A percentile compares a stretch with the other conserved stretches of the same genome.
phyloP scores from a whole-genome alignment of 2,888 invertebrate genomes.

The Drosophila formosana region DNA sequence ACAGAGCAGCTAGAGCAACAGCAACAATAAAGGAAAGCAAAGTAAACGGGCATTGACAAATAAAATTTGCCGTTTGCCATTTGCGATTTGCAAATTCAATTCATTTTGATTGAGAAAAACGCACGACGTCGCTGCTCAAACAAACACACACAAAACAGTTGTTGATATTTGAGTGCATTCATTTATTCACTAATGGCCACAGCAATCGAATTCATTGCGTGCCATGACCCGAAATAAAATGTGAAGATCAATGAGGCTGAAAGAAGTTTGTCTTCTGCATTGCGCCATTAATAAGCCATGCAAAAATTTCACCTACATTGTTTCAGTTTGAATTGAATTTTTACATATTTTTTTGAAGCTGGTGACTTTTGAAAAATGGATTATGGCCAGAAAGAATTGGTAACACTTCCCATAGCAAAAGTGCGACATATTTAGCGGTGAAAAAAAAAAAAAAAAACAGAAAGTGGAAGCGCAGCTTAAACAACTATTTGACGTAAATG shows the following conservation, averaged over 20 bases:
- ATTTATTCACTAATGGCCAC: conserved; percentile 41
- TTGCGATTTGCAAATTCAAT: conserved; percentile 46
- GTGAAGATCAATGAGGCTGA: background rate
- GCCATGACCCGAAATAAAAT: conserved; percentile 17
- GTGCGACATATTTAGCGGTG: no score
- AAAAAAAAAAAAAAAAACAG: conserved; percentile 12
- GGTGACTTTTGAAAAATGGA: no score
- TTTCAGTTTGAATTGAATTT: no score
- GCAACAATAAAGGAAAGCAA: conserved; percentile 12
- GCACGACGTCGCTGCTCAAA: conserved; percentile 25
- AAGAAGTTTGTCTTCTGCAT: conserved; percentile 23
- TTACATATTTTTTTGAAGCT: no score
- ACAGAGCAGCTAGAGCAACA: conserved; percentile 6
- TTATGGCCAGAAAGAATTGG: no score
- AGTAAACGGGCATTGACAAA: conserved; percentile 44
- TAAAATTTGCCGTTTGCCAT: conserved; percentile 50
- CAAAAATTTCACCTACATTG: no score
- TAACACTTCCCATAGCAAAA: no score
- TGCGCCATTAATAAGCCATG: conserved; percentile 55
- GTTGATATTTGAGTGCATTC: conserved; percentile 37
- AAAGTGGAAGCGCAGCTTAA: conserved; percentile 39
- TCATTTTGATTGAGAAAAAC: conserved; percentile 60
- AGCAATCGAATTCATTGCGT: conserved; percentile 10
- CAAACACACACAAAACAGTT: conserved; percentile 35
- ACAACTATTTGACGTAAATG: conserved; percentile 73